A percentile compares a stretch with the other conserved stretches of the same genome.
phyloP scores from a whole-genome alignment of 2,113 vertebrate species.

The Centropus unirufus region DNA sequence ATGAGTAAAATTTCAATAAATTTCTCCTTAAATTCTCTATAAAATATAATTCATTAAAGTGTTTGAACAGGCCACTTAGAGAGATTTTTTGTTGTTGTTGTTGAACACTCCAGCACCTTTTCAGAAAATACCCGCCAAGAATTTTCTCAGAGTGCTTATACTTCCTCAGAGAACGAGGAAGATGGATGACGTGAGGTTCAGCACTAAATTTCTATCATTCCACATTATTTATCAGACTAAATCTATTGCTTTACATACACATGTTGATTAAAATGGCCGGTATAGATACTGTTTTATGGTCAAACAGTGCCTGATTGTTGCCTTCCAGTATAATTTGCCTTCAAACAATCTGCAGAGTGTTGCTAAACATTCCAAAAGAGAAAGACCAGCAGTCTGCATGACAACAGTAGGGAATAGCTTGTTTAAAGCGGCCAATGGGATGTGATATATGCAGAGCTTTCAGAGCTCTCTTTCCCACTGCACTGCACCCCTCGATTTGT shows the following conservation, averaged over 20 bases:
- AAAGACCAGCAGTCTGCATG: background rate
- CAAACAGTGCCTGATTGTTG: background rate
- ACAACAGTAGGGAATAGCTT: background rate
- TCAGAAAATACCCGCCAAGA: background rate
- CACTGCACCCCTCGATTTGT: background rate
- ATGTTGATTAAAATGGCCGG: background rate
- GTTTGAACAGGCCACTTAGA: background rate
- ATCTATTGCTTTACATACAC: background rate
- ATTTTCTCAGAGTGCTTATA: background rate
- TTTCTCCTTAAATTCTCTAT: background rate
- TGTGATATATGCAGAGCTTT: background rate
- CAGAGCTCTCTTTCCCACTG: background rate
- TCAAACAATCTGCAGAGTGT: slow-evolving; percentile 25
- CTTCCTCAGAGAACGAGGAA: background rate
- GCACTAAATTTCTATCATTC: background rate
- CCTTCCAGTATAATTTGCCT: background rate
- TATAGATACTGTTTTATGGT: background rate
- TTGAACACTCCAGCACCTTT: background rate
- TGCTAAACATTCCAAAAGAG: slow-evolving; percentile 28
- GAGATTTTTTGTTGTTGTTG: background rate
- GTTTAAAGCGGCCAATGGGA: background rate
- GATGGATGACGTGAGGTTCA: background rate
- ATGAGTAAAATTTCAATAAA: background rate
- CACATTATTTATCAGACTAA: background rate
- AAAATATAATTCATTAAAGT: background rate